phyloP scores from a whole-genome alignment of 2,797 vertebrate genomes.

The Enteromius viviparus region DNA sequence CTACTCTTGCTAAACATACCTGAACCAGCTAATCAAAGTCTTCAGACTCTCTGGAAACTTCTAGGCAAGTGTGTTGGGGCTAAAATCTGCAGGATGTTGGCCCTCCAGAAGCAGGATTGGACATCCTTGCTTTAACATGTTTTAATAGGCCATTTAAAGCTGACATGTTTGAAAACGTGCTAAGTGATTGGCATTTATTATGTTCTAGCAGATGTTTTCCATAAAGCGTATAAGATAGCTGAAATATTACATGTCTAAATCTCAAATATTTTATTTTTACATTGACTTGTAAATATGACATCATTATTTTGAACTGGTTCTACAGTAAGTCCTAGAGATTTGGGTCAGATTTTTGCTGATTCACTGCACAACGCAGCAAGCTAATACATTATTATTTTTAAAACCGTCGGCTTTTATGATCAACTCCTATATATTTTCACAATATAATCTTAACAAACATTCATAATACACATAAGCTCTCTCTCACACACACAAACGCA shows the following conservation, averaged over 20 bases:
- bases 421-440: not conserved
- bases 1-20: not conserved
- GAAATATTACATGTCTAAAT: not conserved
- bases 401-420: not conserved
- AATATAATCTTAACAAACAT: not conserved
- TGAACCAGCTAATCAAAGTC: not conserved
- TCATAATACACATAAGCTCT: not conserved
- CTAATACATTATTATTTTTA: not conserved
- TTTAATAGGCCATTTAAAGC: not conserved
- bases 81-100: not conserved
- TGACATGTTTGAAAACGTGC: not conserved
- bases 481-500: not conserved
- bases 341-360: not conserved
- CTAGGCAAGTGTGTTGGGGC: not conserved
- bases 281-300: not conserved
- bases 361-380: not conserved
- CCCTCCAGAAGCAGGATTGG: not conserved
- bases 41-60: not conserved
- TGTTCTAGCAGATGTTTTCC: not conserved
- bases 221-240: not conserved
- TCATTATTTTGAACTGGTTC: not conserved
- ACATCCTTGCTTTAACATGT: not conserved
- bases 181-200: not conserved
- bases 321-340: not conserved
- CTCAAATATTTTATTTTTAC: not conserved